Conservation (phyloP, 2,888 invertebrate species). For the Pilophorus perplexus region DNA sequence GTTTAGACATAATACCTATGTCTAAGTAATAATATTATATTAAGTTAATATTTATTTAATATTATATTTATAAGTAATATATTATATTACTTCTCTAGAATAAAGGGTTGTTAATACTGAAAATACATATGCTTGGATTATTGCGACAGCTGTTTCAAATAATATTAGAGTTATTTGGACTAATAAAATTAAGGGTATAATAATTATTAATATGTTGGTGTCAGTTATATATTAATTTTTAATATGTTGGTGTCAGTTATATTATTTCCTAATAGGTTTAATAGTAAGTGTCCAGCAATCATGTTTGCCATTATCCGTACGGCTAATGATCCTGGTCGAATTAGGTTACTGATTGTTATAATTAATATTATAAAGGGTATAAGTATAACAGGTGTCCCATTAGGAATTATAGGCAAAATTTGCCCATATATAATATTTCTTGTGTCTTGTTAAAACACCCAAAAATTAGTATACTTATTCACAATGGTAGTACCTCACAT, state of each 20-base stretch:
- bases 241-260: not conserved
- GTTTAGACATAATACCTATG: no score
- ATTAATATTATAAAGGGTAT: slow-evolving; percentile 67
- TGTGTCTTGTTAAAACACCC: slow-evolving; percentile 63
- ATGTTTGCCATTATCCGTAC: slow-evolving; percentile 73
- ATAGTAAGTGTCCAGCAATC: slow-evolving; percentile 69
- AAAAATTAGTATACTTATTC: slow-evolving; percentile 61
- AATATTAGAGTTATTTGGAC: slow-evolving; percentile 59
- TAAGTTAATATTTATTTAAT: no score
- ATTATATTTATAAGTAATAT: no score
- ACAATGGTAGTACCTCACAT: no score
- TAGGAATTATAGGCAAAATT: slow-evolving; percentile 66
- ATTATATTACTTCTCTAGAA: no score
- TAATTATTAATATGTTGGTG: no score
- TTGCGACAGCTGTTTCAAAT: slow-evolving; percentile 61
- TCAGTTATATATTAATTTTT: no score
- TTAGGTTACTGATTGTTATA: slow-evolving; percentile 71
- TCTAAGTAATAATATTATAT: no score
- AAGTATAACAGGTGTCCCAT: slow-evolving; percentile 62
- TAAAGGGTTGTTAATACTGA: no score
- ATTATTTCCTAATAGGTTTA: slow-evolving; percentile 59
- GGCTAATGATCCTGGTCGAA: slow-evolving; percentile 67
- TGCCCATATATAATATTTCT: no score
- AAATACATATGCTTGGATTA: no score
- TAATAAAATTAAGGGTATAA: slow-evolving; percentile 52